Conservation (phyloP, 2,113 vertebrate genomes). For the Rhynchomys soricoides region DNA sequence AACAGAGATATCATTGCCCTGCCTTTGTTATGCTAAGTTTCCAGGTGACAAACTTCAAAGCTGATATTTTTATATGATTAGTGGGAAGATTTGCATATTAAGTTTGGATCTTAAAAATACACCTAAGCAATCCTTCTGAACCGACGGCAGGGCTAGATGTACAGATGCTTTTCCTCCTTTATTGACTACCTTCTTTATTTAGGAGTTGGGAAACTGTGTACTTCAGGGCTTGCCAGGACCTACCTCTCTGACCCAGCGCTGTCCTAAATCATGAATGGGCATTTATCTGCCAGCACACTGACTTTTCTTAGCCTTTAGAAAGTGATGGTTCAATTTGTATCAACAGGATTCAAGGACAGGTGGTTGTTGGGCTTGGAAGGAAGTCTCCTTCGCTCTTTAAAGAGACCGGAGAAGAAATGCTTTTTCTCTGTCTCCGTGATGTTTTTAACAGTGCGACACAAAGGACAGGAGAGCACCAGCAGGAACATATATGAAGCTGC, state of each 20-base stretch:
- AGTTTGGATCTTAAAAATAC: conserved; percentile 27
- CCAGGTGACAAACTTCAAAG: conserved; percentile 19
- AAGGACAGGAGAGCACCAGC: neutral
- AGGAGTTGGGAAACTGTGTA: neutral
- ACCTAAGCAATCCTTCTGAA: neutral
- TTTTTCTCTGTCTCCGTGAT: neutral
- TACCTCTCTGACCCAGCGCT: neutral
- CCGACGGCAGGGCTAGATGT: neutral
- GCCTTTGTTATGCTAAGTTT: conserved; percentile 3
- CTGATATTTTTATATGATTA: conserved; percentile 40
- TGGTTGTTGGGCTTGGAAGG: neutral
- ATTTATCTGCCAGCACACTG: neutral
- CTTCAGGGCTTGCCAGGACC: neutral
- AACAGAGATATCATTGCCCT: neutral
- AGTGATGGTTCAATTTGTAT: neutral
- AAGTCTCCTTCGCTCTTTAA: neutral
- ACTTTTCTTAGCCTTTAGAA: neutral
- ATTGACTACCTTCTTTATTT: neutral
- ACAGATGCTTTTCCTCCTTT: neutral
- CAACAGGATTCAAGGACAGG: neutral
- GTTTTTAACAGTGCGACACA: neutral
- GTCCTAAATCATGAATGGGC: neutral
- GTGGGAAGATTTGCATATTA: neutral
- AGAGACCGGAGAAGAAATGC: neutral
- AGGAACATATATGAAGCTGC: neutral